Evolutionary conservation across 2,888 invertebrate genomes (phyloP).

Genomic region (Paralinhomoeus sp.): DNA sequence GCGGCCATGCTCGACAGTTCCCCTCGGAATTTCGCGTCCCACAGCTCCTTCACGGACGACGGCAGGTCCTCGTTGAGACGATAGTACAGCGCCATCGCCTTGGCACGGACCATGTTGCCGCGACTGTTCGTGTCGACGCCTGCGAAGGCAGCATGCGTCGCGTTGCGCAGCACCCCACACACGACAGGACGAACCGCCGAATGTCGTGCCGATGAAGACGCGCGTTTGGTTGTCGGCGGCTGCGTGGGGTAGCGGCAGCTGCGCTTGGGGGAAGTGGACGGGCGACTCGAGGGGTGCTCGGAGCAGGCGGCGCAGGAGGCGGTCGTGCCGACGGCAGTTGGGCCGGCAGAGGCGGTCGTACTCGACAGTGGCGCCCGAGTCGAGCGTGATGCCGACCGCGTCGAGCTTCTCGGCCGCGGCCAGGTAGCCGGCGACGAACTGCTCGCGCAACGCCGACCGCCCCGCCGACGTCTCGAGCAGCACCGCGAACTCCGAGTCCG

Average conservation of each 20-base stretch:
- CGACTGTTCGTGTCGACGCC: too few relatives aligned
- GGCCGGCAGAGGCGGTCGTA: not conserved
- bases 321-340: not conserved
- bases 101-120: too few relatives aligned
- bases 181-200: not conserved
- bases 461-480: slow-evolving; percentile 6
- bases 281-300: not conserved
- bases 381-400: too few relatives aligned
- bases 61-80: too few relatives aligned
- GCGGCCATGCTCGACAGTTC: too few relatives aligned
- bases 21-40: too few relatives aligned
- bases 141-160: too few relatives aligned
- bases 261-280: not conserved
- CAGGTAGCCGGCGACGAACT: slow-evolving; percentile 2
- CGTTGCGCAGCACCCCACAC: not conserved
- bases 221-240: not conserved
- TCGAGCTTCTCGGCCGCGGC: not conserved
- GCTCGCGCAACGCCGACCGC: not conserved
- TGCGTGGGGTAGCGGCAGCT: not conserved
- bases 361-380: too few relatives aligned
- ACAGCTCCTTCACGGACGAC: too few relatives aligned
- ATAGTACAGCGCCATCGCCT: too few relatives aligned
- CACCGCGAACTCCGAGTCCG: slow-evolving; percentile 10
- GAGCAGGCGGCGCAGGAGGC: not conserved
- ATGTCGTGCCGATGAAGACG: not conserved